These are phyloP conservation scores for Fulica atra DNA, from an alignment of 2,113 vertebrate species.

Conservation along the genomic window DNA sequence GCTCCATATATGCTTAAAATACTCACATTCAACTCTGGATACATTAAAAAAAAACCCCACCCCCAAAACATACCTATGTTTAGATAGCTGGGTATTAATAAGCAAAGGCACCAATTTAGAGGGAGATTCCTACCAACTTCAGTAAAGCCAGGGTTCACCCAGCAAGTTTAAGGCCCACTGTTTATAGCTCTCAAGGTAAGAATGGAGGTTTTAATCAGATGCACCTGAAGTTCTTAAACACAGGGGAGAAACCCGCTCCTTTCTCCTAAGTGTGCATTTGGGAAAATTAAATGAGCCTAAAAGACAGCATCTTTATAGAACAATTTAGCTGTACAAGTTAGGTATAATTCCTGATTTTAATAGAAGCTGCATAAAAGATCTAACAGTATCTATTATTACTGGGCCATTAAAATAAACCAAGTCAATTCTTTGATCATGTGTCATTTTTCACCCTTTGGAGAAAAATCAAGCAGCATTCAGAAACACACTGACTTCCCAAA, in stretches of 20 bases:
- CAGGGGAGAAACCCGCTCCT: background rate
- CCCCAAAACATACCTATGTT: background rate
- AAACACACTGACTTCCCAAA: constrained; percentile 10
- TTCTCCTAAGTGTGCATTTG: background rate
- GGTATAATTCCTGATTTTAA: background rate
- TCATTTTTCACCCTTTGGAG: background rate
- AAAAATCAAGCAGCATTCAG: background rate
- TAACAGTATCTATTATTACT: background rate
- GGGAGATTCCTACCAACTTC: background rate
- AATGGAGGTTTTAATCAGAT: background rate
- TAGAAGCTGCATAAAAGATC: background rate
- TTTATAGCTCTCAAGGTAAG: background rate
- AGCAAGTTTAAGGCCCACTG: background rate
- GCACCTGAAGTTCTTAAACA: background rate
- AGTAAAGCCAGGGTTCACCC: background rate
- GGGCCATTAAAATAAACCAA: background rate
- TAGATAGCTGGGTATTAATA: background rate
- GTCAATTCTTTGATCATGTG: background rate
- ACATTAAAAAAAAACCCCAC: background rate
- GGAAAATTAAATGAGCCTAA: background rate
- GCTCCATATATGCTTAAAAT: background rate
- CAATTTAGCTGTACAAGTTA: background rate
- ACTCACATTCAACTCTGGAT: background rate
- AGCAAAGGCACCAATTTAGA: background rate
- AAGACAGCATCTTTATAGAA: background rate